Evolutionary conservation across 2,888 invertebrate genomes (phyloP).

Genomic region (Diaperis boleti): DNA sequence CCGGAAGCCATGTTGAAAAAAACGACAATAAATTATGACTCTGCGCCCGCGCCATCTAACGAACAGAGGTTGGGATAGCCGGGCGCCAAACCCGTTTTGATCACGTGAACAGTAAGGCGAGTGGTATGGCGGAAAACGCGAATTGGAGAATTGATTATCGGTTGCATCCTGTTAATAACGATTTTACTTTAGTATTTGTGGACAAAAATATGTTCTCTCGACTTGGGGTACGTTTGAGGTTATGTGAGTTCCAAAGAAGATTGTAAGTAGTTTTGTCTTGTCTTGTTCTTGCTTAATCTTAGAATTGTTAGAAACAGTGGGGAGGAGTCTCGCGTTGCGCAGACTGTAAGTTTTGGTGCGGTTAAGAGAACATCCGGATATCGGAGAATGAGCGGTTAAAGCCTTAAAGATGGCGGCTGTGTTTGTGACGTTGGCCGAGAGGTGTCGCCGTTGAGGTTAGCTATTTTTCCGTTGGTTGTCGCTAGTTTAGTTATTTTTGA

Average conservation of each 20-base stretch:
- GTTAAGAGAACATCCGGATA: not conserved
- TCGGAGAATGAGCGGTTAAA: not conserved
- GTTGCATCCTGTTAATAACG: too few relatives aligned
- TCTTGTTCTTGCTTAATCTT: too few relatives aligned
- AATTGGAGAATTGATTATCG: not conserved
- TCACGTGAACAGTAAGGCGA: not conserved
- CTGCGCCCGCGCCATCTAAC: constrained; percentile 11
- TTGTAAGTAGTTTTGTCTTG: too few relatives aligned
- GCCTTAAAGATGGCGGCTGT: constrained; percentile 24
- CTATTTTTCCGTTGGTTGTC: constrained; percentile 26
- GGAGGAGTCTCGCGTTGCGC: not conserved
- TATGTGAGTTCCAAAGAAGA: too few relatives aligned
- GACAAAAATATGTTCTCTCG: not conserved
- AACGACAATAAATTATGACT: constrained; percentile 26
- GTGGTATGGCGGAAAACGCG: not conserved
- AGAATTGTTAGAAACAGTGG: too few relatives aligned
- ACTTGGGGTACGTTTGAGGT: too few relatives aligned
- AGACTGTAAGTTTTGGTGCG: not conserved
- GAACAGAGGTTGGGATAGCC: not conserved
- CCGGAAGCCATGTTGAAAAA: constrained; percentile 29
- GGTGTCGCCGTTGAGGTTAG: constrained; percentile 18
- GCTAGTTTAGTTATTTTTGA: constrained; percentile 29
- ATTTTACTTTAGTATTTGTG: not conserved
- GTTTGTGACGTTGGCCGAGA: not conserved
- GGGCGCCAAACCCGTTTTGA: constrained; percentile 9